Base-by-base conservation (phyloP, 1,140 invertebrate genomes). In the Heterodera schachtii region DNA sequence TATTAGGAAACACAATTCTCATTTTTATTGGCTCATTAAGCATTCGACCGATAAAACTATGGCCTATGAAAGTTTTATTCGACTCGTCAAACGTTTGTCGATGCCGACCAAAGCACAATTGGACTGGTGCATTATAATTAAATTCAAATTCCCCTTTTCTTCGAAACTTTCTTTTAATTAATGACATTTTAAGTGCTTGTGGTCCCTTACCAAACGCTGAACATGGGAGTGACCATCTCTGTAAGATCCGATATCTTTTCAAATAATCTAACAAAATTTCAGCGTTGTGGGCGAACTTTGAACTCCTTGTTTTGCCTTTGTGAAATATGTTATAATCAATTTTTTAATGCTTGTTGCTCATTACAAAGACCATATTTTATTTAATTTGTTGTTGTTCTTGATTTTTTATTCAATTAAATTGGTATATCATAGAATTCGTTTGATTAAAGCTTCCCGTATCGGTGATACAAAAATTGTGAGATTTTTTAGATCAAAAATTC, bases 51-150 rank as follows among this genome's bases (percentile, higher is more conserved):
- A 79, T 11, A 52, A 52, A 52, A 16, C 21, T 79, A 6, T 64
- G 16, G 79, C 46, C 66, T 31, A 49, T 13, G 79, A 81, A 75
- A 52, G 44, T 49, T 79, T 43, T 16, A 76, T 81, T 75, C 75
- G 60, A 19, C 70, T 81, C n/a, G 46, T 31, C 44, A 73, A 44
- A 11, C 71, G 79, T 47, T 60, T 81, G 16, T 73, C 73, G 19
- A 49, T 81, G 69, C 79, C 79, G 9, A 73, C 67, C 13, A 2
- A 1, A 4, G 6, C 31, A 73, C 52, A 80, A 73, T 75, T 80
- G 60, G 43, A 73, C 67, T 43, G 74, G 19, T 52, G 49, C 16
- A 66, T 70, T 52, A 52, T 46, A 31, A 31, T 31, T n/a, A 73
- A 73, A 21, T 31, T 31, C 31, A 31, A 31, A 31, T 31, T 5